Evolutionary conservation across 2,113 vertebrate species (phyloP).

Genomic region (Oceanodroma tethys): DNA sequence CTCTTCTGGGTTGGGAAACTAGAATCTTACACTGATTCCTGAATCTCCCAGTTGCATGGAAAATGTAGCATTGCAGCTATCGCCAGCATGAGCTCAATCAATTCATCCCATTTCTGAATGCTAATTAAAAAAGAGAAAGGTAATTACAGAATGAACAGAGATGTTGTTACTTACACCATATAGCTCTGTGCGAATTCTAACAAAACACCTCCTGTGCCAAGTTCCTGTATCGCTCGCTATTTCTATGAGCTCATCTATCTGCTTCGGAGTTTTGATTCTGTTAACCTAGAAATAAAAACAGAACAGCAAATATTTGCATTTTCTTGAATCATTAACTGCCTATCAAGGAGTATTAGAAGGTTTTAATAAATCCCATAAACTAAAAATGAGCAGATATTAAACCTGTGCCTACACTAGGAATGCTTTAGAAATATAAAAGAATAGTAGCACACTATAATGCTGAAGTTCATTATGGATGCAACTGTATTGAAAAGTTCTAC

Average conservation of each 20-base stretch:
- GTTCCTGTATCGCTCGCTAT: conserved; percentile 89
- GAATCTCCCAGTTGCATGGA: not conserved
- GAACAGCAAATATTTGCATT: not conserved
- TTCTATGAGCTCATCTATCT: conserved; percentile 94
- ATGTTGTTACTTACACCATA: conserved; percentile 79
- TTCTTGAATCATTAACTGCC: not conserved
- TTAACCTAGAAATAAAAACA: conserved; percentile 83
- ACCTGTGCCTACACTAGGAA: not conserved
- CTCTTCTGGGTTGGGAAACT: not conserved
- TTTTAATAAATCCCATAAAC: not conserved
- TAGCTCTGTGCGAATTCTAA: conserved; percentile 88
- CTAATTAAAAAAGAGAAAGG: not conserved
- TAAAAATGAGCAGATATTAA: not conserved
- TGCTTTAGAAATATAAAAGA: not conserved
- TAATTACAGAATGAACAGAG: not conserved
- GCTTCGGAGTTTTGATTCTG: conserved; percentile 94
- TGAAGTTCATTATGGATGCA: not conserved
- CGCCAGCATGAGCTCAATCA: not conserved
- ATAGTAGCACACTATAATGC: not conserved
- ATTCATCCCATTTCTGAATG: not conserved
- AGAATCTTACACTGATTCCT: not conserved
- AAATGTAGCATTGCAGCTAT: not conserved
- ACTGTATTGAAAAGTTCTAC: not conserved
- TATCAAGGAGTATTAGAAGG: not conserved
- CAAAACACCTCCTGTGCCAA: conserved; percentile 84